These are phyloP conservation scores for Tachysurus vachellii DNA, from an alignment of 2,113 vertebrate species.

Conservation along the genomic window DNA sequence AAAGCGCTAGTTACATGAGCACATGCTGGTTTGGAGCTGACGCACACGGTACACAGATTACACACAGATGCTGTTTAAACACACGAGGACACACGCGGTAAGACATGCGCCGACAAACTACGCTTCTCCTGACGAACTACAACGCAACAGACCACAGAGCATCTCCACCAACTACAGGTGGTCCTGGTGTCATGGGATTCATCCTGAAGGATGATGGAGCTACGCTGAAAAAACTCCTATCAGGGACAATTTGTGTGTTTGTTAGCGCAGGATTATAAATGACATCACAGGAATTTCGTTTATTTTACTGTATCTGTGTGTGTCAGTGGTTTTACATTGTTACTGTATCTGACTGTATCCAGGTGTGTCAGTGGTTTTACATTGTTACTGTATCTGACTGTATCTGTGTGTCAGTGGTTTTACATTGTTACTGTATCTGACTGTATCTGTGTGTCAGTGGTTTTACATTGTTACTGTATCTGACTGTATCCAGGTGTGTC, in stretches of 20 bases:
- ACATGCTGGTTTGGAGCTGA: conserved; percentile 44
- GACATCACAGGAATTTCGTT: no score
- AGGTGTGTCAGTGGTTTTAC: no score
- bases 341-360: no score
- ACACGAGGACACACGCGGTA: conserved; percentile 25
- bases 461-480: no score
- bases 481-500: no score
- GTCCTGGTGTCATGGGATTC: not conserved
- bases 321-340: no score
- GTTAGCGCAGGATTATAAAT: not conserved
- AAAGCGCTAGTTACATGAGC: conserved; percentile 46
- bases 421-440: no score
- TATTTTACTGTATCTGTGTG: no score
- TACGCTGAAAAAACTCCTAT: not conserved
- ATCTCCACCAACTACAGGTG: not conserved
- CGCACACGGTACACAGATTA: conserved; percentile 42
- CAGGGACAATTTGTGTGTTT: not conserved
- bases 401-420: no score
- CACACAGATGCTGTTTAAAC: conserved; percentile 47
- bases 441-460: no score
- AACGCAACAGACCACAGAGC: no score
- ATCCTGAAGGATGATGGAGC: not conserved
- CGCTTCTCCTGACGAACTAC: not conserved
- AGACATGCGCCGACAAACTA: not conserved
- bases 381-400: no score